These are phyloP conservation scores for Hydra vulgaris DNA, from an alignment of 30 jellyfish, hydroid and myxozoan species.

Conservation along the genomic window DNA sequence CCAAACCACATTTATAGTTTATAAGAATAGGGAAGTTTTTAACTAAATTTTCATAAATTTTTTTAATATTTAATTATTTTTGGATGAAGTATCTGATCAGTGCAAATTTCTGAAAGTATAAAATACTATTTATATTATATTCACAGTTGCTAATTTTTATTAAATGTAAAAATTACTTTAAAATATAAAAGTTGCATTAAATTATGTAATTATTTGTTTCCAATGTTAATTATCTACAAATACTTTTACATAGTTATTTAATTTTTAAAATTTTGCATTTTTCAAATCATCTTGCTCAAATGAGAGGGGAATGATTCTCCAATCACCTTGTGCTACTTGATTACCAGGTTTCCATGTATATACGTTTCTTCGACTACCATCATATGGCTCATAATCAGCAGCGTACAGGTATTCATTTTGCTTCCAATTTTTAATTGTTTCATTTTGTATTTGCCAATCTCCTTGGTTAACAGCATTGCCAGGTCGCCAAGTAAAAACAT, in stretches of 20 bases:
- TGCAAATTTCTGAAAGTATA: neutral
- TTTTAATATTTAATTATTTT: too few relatives aligned
- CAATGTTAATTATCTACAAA: neutral
- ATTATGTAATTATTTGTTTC: neutral
- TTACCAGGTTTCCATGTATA: slow-evolving; percentile 9
- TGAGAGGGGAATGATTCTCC: slow-evolving; percentile 4
- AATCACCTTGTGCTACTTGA: neutral
- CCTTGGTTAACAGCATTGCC: slow-evolving; percentile 6
- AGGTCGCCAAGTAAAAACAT: slow-evolving; percentile 8
- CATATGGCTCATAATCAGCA: neutral
- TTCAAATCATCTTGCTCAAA: neutral
- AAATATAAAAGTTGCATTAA: neutral
- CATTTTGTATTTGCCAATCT: neutral
- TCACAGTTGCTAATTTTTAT: neutral
- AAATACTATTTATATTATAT: neutral
- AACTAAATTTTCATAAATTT: neutral
- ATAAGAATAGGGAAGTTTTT: neutral
- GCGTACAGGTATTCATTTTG: slow-evolving; percentile 9
- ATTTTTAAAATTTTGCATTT: neutral
- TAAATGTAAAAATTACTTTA: neutral
- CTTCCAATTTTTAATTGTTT: neutral
- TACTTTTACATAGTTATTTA: neutral
- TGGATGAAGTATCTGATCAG: neutral
- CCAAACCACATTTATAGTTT: neutral
- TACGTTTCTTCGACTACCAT: neutral